Conservation (phyloP, 2,797 vertebrate genomes). For the Sebastes alutus region DNA sequence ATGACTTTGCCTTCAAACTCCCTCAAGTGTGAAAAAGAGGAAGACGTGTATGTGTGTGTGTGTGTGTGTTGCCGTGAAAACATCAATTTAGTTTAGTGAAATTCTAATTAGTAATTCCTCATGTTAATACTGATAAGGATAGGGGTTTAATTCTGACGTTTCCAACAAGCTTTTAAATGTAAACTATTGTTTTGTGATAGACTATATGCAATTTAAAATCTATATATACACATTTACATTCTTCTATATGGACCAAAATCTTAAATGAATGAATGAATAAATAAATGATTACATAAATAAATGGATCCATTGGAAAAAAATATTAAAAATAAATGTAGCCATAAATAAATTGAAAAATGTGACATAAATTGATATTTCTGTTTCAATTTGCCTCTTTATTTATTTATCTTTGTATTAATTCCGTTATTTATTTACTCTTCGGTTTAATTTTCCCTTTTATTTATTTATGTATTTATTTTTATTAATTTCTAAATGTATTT, state of each 20-base stretch:
- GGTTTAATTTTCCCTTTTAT: no score
- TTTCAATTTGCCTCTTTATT: no score
- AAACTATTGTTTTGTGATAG: not conserved
- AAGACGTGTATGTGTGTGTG: not conserved
- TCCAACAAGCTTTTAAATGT: not conserved
- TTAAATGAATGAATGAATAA: no score
- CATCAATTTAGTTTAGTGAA: conserved; percentile 29
- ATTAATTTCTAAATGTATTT: no score
- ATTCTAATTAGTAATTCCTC: conserved; percentile 30
- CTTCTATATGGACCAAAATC: not conserved
- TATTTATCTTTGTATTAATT: no score
- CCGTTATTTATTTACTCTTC: no score
- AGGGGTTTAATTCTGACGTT: not conserved
- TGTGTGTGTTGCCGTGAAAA: conserved; percentile 31
- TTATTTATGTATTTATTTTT: no score
- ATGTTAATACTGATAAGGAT: conserved; percentile 19
- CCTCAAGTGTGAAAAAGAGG: conserved; percentile 55
- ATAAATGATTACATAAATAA: no score
- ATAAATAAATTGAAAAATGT: no score
- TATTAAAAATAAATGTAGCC: no score
- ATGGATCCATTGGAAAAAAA: no score
- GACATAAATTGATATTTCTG: no score
- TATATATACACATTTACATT: not conserved
- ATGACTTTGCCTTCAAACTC: conserved; percentile 70
- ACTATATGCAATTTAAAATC: not conserved